Conservation (phyloP, 2,797 vertebrate genomes). For the Oreochromis grahami region DNA sequence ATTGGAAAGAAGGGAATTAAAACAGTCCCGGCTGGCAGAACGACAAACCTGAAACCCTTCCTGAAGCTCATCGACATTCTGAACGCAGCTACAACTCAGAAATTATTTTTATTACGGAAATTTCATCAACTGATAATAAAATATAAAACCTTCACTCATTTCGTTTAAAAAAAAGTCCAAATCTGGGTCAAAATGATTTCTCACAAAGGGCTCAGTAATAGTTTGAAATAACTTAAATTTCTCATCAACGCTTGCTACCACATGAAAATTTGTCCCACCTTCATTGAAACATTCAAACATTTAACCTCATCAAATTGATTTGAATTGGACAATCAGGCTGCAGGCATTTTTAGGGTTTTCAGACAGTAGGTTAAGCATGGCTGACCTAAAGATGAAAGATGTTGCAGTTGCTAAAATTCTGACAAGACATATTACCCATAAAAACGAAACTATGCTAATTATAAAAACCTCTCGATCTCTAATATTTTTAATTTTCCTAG, state of each 20-base stretch:
- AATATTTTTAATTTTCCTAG: neutral
- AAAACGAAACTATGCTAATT: neutral
- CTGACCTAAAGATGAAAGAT: neutral
- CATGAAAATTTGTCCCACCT: neutral
- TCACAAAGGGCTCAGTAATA: neutral
- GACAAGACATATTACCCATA: neutral
- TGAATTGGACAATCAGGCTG: neutral
- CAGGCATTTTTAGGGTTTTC: neutral
- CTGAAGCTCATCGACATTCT: neutral
- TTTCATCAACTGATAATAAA: neutral
- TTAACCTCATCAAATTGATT: neutral
- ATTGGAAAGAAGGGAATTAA: neutral
- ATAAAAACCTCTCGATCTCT: neutral
- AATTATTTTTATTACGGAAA: neutral
- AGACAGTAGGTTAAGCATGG: neutral
- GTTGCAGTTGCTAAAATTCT: neutral
- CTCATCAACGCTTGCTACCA: neutral
- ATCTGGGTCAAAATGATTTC: neutral
- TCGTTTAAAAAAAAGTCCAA: neutral
- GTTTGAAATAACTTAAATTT: neutral
- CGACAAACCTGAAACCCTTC: neutral
- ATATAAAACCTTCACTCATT: neutral
- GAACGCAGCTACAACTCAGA: neutral
- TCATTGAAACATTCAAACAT: neutral
- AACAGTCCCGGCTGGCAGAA: neutral